These are phyloP conservation scores for Andrena dorsata DNA, from an alignment of 2,888 invertebrate species.

Conservation along the genomic window DNA sequence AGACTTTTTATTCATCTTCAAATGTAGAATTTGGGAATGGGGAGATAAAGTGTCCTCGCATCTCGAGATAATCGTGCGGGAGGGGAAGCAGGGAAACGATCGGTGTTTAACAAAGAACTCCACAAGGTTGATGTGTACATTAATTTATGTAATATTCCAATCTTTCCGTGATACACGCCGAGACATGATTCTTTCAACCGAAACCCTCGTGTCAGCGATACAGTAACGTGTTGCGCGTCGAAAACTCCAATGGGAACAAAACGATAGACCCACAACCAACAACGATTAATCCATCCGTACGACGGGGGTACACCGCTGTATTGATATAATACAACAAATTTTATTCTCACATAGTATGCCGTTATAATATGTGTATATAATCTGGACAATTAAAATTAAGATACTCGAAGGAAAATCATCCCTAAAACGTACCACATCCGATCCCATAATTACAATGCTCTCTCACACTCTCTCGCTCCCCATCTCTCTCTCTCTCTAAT, in stretches of 20 bases:
- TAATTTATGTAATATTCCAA: constrained; percentile 62
- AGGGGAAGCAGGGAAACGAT: not conserved
- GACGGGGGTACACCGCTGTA: constrained; percentile 29
- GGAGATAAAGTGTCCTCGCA: not conserved
- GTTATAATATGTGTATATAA: constrained; percentile 40
- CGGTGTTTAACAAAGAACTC: constrained; percentile 15
- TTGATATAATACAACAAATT: constrained; percentile 54
- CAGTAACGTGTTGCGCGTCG: constrained; percentile 45
- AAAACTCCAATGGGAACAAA: constrained; percentile 34
- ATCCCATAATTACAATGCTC: constrained; percentile 32
- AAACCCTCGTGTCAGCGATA: constrained; percentile 39
- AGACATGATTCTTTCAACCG: constrained; percentile 44
- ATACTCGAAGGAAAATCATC: constrained; percentile 42
- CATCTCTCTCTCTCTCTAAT: constrained; percentile 16
- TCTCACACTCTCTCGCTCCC: constrained; percentile 14
- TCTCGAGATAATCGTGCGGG: not conserved
- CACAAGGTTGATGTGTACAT: constrained; percentile 50
- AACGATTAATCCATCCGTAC: constrained; percentile 35
- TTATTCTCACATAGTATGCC: constrained; percentile 16
- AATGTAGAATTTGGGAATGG: not conserved
- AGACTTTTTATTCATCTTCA: no score
- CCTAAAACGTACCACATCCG: constrained; percentile 47
- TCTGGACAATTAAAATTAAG: constrained; percentile 19
- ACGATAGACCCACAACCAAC: constrained; percentile 41
- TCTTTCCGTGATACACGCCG: constrained; percentile 56